Evolutionary conservation across 1,140 invertebrate genomes (phyloP).

Genomic region (Tetragnatha versicolor): DNA sequence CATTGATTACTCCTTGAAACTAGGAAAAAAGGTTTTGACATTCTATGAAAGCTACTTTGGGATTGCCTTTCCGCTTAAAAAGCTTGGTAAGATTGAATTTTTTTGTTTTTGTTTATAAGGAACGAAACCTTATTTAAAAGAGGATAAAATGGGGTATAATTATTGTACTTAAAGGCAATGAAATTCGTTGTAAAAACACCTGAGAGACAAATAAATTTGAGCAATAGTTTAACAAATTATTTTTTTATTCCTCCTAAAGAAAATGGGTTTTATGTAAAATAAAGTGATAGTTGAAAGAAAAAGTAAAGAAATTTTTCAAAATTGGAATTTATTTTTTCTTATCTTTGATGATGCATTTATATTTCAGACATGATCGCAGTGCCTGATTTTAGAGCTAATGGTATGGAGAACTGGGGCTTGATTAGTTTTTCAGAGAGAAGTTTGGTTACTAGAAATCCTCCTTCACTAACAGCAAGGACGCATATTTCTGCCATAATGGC

Average conservation of each 20-base stretch:
- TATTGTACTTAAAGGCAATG: too few relatives aligned
- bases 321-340: not conserved
- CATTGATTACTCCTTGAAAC: conserved; percentile 85
- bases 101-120: conserved; percentile 72
- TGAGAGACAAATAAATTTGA: too few relatives aligned
- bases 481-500: conserved; percentile 77
- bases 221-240: too few relatives aligned
- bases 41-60: conserved; percentile 55
- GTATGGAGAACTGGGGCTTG: conserved; percentile 96
- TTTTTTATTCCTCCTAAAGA: too few relatives aligned
- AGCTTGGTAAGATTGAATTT: conserved; percentile 59
- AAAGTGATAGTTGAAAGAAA: too few relatives aligned
- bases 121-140: too few relatives aligned
- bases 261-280: too few relatives aligned
- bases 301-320: not conserved
- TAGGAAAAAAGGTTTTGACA: conserved; percentile 19
- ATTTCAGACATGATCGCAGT: conserved; percentile 80
- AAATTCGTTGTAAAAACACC: too few relatives aligned
- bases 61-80: conserved; percentile 63
- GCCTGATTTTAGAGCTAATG: conserved; percentile 76
- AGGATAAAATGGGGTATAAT: too few relatives aligned
- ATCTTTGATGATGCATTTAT: not conserved
- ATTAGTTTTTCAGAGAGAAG: conserved; percentile 82
- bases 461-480: conserved; percentile 75
- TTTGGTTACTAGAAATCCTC: conserved; percentile 73